Conservation (phyloP, 1,140 invertebrate genomes). For the Lutraria rhynchaena region DNA sequence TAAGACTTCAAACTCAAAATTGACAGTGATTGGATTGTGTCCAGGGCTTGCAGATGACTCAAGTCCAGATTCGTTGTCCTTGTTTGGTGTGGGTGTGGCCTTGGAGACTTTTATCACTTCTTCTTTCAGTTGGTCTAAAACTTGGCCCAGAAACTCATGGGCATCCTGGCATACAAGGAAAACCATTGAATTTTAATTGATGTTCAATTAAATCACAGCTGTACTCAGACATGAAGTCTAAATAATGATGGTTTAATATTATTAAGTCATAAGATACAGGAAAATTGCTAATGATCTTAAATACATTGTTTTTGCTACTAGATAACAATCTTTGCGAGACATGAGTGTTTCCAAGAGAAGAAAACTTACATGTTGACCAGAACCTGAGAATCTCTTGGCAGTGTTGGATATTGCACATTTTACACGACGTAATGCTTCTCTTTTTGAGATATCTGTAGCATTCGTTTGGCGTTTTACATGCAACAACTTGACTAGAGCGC, state of each 20-base stretch:
- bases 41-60: background rate
- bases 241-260: no score
- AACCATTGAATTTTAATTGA: no score
- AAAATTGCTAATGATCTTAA: no score
- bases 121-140: slow-evolving; percentile 80
- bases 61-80: slow-evolving; percentile 31
- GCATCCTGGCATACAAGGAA: slow-evolving; percentile 81
- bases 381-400: slow-evolving; percentile 74
- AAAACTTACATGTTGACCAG: slow-evolving; percentile 77
- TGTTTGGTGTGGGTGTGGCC: slow-evolving; percentile 65
- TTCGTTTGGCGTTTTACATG: slow-evolving; percentile 55
- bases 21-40: slow-evolving; percentile 76
- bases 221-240: no score
- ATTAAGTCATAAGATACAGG: no score
- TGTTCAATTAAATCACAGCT: no score
- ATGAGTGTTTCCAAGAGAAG: background rate
- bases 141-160: slow-evolving; percentile 80
- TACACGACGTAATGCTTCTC: slow-evolving; percentile 71
- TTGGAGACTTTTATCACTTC: slow-evolving; percentile 74
- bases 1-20: slow-evolving; percentile 80
- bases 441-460: slow-evolving; percentile 56
- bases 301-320: no score
- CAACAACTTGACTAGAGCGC: slow-evolving; percentile 66
- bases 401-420: slow-evolving; percentile 75
- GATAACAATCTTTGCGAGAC: no score